Evolutionary conservation across 2,888 invertebrate species (phyloP).

Genomic region (Tipula unca): DNA sequence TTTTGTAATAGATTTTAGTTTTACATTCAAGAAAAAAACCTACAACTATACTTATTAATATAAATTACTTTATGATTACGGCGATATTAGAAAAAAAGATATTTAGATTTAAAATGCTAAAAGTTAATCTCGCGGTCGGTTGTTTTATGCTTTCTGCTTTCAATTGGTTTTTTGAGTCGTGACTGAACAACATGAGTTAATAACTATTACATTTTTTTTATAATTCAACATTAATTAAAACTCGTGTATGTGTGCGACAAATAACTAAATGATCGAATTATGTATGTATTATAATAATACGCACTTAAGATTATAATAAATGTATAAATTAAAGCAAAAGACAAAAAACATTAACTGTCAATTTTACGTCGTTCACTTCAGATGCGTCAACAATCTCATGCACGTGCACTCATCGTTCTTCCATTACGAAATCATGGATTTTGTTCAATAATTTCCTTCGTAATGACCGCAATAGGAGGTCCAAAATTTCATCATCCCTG

Average conservation of each 20-base stretch:
- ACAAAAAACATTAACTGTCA: too few relatives aligned
- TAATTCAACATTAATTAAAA: not conserved
- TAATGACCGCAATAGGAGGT: too few relatives aligned
- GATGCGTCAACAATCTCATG: too few relatives aligned
- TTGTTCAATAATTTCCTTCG: too few relatives aligned
- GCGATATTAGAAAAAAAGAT: not conserved
- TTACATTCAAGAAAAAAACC: not conserved
- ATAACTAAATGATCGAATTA: not conserved
- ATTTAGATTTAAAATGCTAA: not conserved
- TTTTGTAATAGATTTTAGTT: not conserved
- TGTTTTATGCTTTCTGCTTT: not conserved
- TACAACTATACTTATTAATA: not conserved
- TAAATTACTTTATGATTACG: not conserved
- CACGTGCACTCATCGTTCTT: too few relatives aligned
- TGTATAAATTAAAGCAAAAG: too few relatives aligned
- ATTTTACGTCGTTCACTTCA: too few relatives aligned
- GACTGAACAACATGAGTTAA: not conserved
- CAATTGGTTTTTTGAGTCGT: not conserved
- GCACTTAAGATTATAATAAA: too few relatives aligned
- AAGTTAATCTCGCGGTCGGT: not conserved
- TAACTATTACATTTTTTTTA: not conserved
- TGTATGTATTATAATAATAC: too few relatives aligned
- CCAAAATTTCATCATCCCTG: too few relatives aligned
- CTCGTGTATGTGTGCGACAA: not conserved
- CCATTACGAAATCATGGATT: too few relatives aligned